phyloP scores from a whole-genome alignment of 2,888 invertebrate species.

The Drosophila macrospina region DNA sequence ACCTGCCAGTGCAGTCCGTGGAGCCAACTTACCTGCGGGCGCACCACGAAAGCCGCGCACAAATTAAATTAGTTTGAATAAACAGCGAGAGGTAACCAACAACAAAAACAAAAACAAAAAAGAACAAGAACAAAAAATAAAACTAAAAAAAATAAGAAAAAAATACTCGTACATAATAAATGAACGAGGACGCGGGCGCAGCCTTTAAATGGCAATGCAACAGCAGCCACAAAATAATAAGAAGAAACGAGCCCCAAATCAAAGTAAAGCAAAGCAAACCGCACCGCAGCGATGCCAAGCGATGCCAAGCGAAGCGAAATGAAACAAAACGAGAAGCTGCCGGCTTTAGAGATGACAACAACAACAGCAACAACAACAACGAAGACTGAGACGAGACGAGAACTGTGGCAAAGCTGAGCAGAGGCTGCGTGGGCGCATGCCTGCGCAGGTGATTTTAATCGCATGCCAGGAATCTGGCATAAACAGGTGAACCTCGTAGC shows the following conservation, averaged over 20 bases:
- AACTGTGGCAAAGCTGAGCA: conserved; percentile 18
- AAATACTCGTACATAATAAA: conserved; percentile 74
- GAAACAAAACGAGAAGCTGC: conserved; percentile 34
- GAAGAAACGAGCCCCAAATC: conserved; percentile 63
- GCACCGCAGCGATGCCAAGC: conserved; percentile 6
- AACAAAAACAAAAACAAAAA: conserved; percentile 22
- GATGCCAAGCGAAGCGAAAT: conserved; percentile 6
- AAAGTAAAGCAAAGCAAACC: conserved; percentile 48
- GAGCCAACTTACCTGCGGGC: conserved; percentile 70
- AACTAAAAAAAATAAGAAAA: conserved; percentile 18
- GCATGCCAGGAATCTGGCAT: conserved; percentile 84
- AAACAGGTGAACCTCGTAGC: conserved; percentile 81
- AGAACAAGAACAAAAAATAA: conserved; percentile 16
- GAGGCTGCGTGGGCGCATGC: conserved; percentile 78
- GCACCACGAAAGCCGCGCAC: conserved; percentile 71
- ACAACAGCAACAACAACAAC: conserved; percentile 37
- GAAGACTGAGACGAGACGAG: conserved; percentile 18
- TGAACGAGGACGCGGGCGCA: conserved; percentile 72
- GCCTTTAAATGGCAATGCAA: conserved; percentile 70
- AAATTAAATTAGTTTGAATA: conserved; percentile 81
- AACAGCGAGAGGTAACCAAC: conserved; percentile 72
- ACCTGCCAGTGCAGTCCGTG: conserved; percentile 68
- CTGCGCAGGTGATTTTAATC: conserved; percentile 84
- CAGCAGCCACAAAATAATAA: conserved; percentile 48
- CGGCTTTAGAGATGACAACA: conserved; percentile 34